Evolutionary conservation across 2,888 invertebrate species (phyloP), one percentile per base, ranked within the genome.

Genomic region (Harpagoxenus sublaevis): DNA sequence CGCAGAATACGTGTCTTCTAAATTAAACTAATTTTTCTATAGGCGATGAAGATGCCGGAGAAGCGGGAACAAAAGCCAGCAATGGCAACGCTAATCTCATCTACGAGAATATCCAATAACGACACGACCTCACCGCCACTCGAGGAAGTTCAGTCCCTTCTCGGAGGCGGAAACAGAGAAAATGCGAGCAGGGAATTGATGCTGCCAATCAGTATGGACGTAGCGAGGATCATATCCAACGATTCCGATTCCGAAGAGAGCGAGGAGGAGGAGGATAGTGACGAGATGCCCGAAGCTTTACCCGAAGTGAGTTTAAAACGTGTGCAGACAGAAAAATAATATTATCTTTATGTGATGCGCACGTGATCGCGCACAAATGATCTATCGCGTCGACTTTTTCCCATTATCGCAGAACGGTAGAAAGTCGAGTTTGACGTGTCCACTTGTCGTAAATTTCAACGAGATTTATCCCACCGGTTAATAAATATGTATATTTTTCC

Each of bases 21-120:
- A 28, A 4, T 55, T 15, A 53, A 31, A 74, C 2, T 68, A 55
- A 39, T 51, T 0, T 1, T 63, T 71, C 68, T 87, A 74, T 86
- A 96, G 89, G 97, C 97, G 0, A 93, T 97, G 92, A 96, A 96
- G 87, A 95, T 96, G 90, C 96, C 96, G 71, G 96, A 96, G 53
- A 96, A 96, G 68, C 96, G 96, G 28, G 96, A 96, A 86, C 96
- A 96, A 92, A 96, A 23, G 23, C 23, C 23, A 0, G 0, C 23
- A 23, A 23, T 96, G 84, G 97, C 97, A 0, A 96, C 96, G 84
- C 90, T 97, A 60, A 97, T 97, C 6, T 96, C 23, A 23, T 23
- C 97, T 1, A 96, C 96, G 3, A 88, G 87, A 83, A 87, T 84
- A 74, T 91, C 89, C 9, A 85, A 53, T 70, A 91, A 90, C 75